These are phyloP conservation scores for Thripadectes ignobilis DNA, from an alignment of 2,797 vertebrate genomes.

Conservation along the genomic window DNA sequence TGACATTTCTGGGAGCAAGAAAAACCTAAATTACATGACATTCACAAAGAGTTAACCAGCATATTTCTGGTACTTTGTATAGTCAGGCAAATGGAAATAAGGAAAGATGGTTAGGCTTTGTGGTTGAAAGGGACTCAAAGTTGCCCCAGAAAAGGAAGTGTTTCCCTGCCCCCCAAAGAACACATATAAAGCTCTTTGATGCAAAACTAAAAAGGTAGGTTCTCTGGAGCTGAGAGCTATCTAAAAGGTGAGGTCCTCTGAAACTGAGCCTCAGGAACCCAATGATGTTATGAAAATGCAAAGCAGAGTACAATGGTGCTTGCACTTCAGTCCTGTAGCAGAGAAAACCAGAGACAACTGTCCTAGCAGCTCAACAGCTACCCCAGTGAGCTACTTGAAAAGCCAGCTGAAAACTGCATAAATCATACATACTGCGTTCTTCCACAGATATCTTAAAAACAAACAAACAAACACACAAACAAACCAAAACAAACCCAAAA, in stretches of 20 bases:
- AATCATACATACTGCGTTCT: not conserved
- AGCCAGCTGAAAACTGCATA: not conserved
- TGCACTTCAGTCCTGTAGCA: not conserved
- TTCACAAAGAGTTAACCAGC: fast-evolving
- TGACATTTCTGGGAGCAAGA: not conserved
- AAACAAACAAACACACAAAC: too few species aligned
- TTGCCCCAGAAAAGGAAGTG: not conserved
- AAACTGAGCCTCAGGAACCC: not conserved
- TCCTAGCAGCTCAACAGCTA: not conserved
- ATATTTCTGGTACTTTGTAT: not conserved
- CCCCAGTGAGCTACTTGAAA: not conserved
- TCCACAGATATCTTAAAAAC: not conserved
- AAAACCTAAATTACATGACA: not conserved
- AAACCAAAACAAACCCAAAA: too few species aligned
- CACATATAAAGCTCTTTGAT: fast-evolving
- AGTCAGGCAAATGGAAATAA: not conserved
- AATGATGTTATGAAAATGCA: not conserved
- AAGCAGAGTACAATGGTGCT: not conserved
- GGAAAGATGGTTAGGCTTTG: not conserved
- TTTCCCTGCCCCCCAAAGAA: fast-evolving
- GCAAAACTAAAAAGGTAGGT: not conserved
- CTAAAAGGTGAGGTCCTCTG: not conserved
- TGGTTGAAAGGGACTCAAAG: not conserved
- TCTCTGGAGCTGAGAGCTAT: not conserved
- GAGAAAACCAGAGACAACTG: not conserved